Evolutionary conservation across 2,888 invertebrate species (phyloP).

Genomic region (Drosophila testacea): DNA sequence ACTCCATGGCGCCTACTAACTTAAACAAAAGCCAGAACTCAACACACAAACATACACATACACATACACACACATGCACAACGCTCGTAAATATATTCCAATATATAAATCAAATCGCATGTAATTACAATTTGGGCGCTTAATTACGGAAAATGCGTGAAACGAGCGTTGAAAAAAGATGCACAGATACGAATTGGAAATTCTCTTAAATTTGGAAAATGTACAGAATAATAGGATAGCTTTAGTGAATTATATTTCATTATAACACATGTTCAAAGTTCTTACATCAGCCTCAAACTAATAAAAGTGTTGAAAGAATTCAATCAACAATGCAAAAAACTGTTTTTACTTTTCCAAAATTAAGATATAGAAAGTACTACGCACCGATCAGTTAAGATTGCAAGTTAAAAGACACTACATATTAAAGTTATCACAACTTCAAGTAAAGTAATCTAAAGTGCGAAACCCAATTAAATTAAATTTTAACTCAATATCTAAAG

Average conservation of each 20-base stretch:
- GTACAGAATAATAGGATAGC: not conserved
- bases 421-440: too few relatives aligned
- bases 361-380: too few relatives aligned
- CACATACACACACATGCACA: not conserved
- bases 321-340: too few relatives aligned
- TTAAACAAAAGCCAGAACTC: not conserved
- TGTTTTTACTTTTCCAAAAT: too few relatives aligned
- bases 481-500: not conserved
- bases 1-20: slow-evolving; percentile 6
- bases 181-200: not conserved
- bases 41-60: slow-evolving; percentile 3
- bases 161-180: slow-evolving; percentile 34
- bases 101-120: slow-evolving; percentile 57
- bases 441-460: too few relatives aligned
- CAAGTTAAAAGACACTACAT: too few relatives aligned
- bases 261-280: too few relatives aligned
- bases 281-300: too few relatives aligned
- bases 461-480: not conserved
- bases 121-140: slow-evolving; percentile 72
- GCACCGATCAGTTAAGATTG: too few relatives aligned
- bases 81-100: slow-evolving; percentile 33
- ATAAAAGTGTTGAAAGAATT: too few relatives aligned
- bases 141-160: slow-evolving; percentile 62
- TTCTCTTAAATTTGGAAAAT: not conserved
- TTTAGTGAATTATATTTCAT: too few relatives aligned